Conservation (phyloP, 2,113 vertebrate genomes). For the Nothobranchius kuhntae region DNA sequence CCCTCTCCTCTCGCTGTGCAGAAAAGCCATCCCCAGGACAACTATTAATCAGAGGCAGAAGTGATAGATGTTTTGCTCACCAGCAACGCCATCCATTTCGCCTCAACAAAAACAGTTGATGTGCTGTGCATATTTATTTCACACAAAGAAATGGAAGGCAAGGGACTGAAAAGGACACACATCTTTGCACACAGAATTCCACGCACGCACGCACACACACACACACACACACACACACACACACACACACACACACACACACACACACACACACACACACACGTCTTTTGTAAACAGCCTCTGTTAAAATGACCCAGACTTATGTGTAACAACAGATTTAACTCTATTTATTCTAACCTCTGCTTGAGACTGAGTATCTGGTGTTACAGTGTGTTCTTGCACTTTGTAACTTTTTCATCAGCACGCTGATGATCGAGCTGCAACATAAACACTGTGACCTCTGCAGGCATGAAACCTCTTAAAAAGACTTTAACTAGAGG, state of each 20-base stretch:
- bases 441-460: conserved; percentile 46
- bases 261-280: conserved; percentile 15
- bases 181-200: conserved; percentile 40
- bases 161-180: conserved; percentile 55
- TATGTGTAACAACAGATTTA: conserved; percentile 63
- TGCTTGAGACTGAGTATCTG: conserved; percentile 39
- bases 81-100: conserved; percentile 78
- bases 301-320: conserved; percentile 54
- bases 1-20: conserved; percentile 38
- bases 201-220: background rate
- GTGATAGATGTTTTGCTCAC: conserved; percentile 82
- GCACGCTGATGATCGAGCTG: conserved; percentile 48
- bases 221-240: conserved; percentile 36
- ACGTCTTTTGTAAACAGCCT: conserved; percentile 48
- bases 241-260: conserved; percentile 31
- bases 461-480: conserved; percentile 42
- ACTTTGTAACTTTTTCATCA: conserved; percentile 55
- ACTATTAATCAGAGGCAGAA: conserved; percentile 81
- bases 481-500: conserved; percentile 43
- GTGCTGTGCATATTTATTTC: conserved; percentile 74
- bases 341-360: conserved; percentile 32
- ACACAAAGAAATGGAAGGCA: background rate
- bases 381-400: conserved; percentile 44
- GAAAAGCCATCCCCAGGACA: conserved; percentile 76
- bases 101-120: conserved; percentile 75